Conservation (phyloP, 2,113 vertebrate genomes). For the Mionectes macconnelli region DNA sequence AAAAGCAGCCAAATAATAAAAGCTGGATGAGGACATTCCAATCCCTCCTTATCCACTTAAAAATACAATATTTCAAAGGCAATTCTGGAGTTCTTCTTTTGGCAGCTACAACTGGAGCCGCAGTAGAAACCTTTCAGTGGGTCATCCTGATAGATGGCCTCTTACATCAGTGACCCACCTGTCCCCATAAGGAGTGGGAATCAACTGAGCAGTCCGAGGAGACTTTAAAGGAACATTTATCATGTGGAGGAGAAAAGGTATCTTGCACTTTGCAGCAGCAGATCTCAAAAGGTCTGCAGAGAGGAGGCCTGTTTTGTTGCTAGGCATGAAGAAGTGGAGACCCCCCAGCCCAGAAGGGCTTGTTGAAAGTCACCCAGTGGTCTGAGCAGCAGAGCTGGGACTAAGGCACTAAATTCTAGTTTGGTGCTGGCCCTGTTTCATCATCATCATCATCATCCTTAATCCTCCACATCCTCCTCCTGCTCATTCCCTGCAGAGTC, state of each 20-base stretch:
- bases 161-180: constrained; percentile 11
- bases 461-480: neutral
- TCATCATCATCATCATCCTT: neutral
- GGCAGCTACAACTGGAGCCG: constrained; percentile 34
- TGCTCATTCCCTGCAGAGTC: neutral
- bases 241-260: neutral
- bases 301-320: neutral
- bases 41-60: constrained; percentile 55
- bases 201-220: neutral
- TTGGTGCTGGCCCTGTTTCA: neutral
- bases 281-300: neutral
- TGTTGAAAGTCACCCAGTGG: neutral
- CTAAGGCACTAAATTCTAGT: neutral
- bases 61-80: constrained; percentile 52
- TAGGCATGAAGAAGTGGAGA: neutral
- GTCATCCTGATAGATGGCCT: constrained; percentile 47
- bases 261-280: neutral
- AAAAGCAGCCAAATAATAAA: constrained; percentile 49
- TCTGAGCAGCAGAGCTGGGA: neutral
- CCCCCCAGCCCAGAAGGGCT: neutral
- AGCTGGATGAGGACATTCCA: constrained; percentile 43
- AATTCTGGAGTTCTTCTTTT: constrained; percentile 46
- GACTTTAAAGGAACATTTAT: neutral
- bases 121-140: constrained; percentile 41
- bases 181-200: constrained; percentile 25